phyloP scores from a whole-genome alignment of 1,140 invertebrate genomes.

The Anastrepha obliqua region DNA sequence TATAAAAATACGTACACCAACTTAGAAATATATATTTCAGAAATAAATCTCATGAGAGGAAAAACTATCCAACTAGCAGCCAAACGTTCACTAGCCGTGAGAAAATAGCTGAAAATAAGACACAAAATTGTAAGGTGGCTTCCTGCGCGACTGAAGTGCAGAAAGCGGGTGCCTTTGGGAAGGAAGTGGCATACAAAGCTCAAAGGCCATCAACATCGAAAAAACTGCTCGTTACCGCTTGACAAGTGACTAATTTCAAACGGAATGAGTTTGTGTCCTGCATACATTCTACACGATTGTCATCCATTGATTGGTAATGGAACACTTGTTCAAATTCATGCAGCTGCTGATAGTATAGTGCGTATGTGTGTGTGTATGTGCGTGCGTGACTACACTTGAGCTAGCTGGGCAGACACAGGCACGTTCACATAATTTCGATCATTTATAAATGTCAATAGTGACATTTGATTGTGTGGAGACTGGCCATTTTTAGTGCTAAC shows the following conservation, averaged over 20 bases:
- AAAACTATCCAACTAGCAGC: too few species aligned
- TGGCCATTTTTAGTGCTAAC: too few species aligned
- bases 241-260: not conserved
- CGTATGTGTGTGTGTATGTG: not conserved
- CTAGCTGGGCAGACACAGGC: not conserved
- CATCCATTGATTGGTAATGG: not conserved
- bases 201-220: not conserved
- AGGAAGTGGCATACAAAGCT: too few species aligned
- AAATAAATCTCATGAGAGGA: too few species aligned
- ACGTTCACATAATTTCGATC: not conserved
- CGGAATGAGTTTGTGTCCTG: not conserved
- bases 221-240: not conserved
- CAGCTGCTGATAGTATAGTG: not conserved
- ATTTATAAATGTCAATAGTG: not conserved
- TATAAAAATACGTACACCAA: not conserved
- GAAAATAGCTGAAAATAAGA: not conserved
- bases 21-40: too few species aligned
- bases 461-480: not conserved
- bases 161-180: not conserved
- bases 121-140: not conserved
- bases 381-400: too few species aligned
- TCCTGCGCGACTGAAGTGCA: not conserved
- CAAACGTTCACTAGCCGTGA: too few species aligned
- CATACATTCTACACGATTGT: not conserved
- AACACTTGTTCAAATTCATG: not conserved